These are phyloP conservation scores for Sinella curviseta DNA, from an alignment of 1,140 invertebrate genomes.

Conservation along the genomic window DNA sequence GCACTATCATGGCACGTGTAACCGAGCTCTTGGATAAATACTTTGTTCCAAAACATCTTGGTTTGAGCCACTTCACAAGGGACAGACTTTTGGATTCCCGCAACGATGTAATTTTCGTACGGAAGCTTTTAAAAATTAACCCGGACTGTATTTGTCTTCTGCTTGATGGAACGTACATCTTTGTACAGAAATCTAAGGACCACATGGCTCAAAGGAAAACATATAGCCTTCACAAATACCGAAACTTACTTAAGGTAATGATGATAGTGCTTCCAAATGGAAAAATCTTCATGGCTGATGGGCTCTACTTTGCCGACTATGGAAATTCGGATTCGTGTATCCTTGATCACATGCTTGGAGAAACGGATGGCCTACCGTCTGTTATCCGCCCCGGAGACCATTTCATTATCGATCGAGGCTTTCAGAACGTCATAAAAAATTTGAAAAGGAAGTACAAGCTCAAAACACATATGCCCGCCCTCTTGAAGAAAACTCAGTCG, in stretches of 20 bases:
- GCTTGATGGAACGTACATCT: conserved; percentile 27
- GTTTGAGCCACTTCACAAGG: conserved; percentile 19
- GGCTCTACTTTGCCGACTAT: not conserved
- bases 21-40: not conserved
- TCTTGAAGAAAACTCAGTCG: conserved; percentile 49
- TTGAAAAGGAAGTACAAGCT: not conserved
- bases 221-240: conserved; percentile 17
- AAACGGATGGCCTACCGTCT: not conserved
- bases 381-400: conserved; percentile 4
- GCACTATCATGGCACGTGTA: not conserved
- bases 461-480: conserved; percentile 48
- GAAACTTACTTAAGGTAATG: conserved; percentile 24
- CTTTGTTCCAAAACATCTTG: conserved; percentile 30
- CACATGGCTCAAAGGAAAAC: not conserved
- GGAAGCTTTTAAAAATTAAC: not conserved
- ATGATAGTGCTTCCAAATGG: conserved; percentile 25
- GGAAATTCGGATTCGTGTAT: conserved; percentile 31
- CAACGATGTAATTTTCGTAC: not conserved
- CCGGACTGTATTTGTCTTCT: not conserved
- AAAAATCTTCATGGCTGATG: not conserved
- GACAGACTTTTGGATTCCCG: not conserved
- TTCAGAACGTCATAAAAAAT: not conserved
- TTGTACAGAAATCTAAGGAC: conserved; percentile 19
- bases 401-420: conserved; percentile 33
- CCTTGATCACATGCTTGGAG: not conserved